Base-by-base conservation (phyloP, 1,140 invertebrate species). In the Bombus impatiens region DNA sequence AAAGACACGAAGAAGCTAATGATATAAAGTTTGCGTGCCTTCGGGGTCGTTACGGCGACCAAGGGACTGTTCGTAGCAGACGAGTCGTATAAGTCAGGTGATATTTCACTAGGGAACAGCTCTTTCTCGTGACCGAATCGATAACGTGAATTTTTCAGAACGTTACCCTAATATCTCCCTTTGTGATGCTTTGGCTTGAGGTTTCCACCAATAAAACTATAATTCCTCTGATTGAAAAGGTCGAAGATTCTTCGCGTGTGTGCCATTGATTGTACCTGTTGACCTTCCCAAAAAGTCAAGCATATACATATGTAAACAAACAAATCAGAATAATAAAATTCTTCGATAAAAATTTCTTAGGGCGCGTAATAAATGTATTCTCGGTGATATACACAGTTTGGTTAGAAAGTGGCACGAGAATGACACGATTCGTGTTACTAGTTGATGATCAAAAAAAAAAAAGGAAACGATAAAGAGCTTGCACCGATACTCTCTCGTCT, bases 121-220 rank as follows among this genome's bases (percentile, higher is more conserved):
- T 82, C n/a, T 84, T 57, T 87, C 65, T 47, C 78, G 76, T 42
- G 71, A 74, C 65, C 13, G 37, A 28, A 87, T 84, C 85, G 65
- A 75, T 74, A 53, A 37, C 42, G 79, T 89, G n/a, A 87, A 85
- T 89, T 80, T 87, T 89, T 87, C 47, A 89, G 9, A 25, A 57
- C 53, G 47, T 53, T 53, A 18, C 37, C 59, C 74, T 47, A 77
- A 88, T 62, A 59, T n/a, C 12, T 22, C 15, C 37, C 47, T 57
- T 35, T 32, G 18, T 6, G 22, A 35, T 13, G 1, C 15, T 71
- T 32, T 12, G 0, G 22, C 35, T 18, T 0, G 28, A 32, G 15
- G 13, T 28, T 59, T 57, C n/a, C 9, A 22, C 25, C 22, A 6
- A 79, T 35, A 35, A 68, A 79, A 44, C 59, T 13, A 9, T 67